Conservation (phyloP, 2,888 invertebrate genomes). For the Mallateleia sp. region DNA sequence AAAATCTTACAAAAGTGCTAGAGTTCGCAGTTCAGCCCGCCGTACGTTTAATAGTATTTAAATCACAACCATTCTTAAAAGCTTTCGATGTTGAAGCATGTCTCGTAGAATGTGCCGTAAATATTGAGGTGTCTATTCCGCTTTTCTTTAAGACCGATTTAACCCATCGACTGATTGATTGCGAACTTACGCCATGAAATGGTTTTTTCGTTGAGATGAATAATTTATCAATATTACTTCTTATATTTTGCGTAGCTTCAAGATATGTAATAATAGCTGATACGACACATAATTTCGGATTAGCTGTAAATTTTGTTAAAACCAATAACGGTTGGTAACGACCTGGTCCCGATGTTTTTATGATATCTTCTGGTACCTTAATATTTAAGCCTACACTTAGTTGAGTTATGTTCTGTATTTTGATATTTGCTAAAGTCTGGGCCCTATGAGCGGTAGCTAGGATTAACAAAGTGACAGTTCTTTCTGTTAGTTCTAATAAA, state of each 20-base stretch:
- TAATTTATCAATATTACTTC: too few species aligned
- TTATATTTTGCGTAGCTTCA: too few species aligned
- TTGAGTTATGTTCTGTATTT: constrained; percentile 53
- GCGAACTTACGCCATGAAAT: neutral
- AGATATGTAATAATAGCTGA: too few species aligned
- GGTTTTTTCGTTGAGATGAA: too few species aligned
- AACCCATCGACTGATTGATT: constrained; percentile 21
- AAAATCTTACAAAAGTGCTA: too few species aligned
- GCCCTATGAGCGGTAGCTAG: constrained; percentile 75
- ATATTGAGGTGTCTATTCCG: constrained; percentile 4
- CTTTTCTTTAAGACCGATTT: neutral
- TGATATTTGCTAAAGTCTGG: constrained; percentile 71
- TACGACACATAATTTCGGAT: too few species aligned
- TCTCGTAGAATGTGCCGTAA: constrained; percentile 9
- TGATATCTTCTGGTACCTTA: constrained; percentile 59
- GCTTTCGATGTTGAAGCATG: neutral
- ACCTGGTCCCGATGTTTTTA: constrained; percentile 72
- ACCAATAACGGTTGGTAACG: constrained; percentile 32
- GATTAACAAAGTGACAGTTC: constrained; percentile 66
- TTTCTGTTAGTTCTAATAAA: constrained; percentile 51
- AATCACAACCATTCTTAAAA: neutral
- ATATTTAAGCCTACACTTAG: constrained; percentile 43
- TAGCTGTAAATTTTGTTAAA: constrained; percentile 39
- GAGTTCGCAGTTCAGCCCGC: too few species aligned
- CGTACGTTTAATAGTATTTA: too few species aligned